Evolutionary conservation across 2,888 invertebrate genomes (phyloP), one percentile per base, ranked within the genome.

Genomic region (Epiperipatus broadwayi): DNA sequence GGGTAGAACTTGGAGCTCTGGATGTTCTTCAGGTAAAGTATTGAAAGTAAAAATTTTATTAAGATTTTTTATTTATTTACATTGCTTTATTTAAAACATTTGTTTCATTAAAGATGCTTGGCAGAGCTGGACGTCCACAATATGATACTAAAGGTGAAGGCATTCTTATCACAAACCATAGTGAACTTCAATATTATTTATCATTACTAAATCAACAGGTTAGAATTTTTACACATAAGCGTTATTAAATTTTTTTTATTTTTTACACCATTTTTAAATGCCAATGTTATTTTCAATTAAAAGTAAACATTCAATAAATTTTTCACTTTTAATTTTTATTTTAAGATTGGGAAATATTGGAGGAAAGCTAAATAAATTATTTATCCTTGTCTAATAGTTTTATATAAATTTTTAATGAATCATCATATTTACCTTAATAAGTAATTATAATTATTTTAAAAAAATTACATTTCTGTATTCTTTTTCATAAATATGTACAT

Each of bases 91-190:
- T 21, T 31, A 10, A 19, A 21, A 8, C 25, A 37, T 21, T 28
- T 42, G 8, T 21, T 16, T 35, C 5, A 22, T 49, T 50, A 36
- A 48, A 71, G 61, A 97, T 97, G 95, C 61, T 97, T 56, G 97
- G 97, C 40, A 68, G 97, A 50, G 97, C 97, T 35, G 97, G 97
- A 42, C 70, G 97, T 15, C 97, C 97, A 1, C 91, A 93, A 64
- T 97, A 93, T 59, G 97, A 97, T 56, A 87, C 85, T 0, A 89
- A 93, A 63, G 97, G 89, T 42, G 83, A 85, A 61, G 69, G 97
- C 41, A 93, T 97, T 52, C 69, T 99, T 22, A 91, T 97, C 38
- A 97, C 97, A 0, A 95, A 97, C 59, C 95, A 99, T 64, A 85
- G 85, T 44, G 97, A 97, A 60, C 70, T 99, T 5, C 93, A 95